Evolutionary conservation across 2,888 invertebrate species (phyloP).

Genomic region (Ophion costatus): DNA sequence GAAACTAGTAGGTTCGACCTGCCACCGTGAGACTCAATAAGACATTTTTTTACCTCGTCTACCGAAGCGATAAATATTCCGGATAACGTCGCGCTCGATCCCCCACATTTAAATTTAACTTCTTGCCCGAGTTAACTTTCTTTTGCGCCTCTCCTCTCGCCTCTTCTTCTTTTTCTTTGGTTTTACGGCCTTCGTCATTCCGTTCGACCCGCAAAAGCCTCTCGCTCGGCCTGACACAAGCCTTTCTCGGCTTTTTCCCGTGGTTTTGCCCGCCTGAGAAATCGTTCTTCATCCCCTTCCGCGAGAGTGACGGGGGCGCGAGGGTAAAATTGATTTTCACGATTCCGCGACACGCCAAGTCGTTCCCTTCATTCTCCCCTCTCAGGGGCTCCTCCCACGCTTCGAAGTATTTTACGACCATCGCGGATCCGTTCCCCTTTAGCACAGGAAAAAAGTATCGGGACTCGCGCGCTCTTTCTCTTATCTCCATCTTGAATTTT

Average conservation of each 20-base stretch:
- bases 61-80: slow-evolving; percentile 37
- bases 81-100: slow-evolving; percentile 34
- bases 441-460: slow-evolving; percentile 3
- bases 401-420: slow-evolving; percentile 62
- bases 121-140: slow-evolving; percentile 40
- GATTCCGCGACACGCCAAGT: slow-evolving; percentile 61
- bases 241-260: slow-evolving; percentile 23
- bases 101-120: slow-evolving; percentile 44
- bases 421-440: slow-evolving; percentile 31
- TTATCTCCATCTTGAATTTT: slow-evolving; percentile 41
- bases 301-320: slow-evolving; percentile 21
- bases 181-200: slow-evolving; percentile 20
- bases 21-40: neutral
- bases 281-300: slow-evolving; percentile 46
- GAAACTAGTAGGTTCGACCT: neutral
- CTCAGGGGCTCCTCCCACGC: slow-evolving; percentile 15
- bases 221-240: slow-evolving; percentile 15
- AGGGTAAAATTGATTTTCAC: slow-evolving; percentile 67
- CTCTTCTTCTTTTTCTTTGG: slow-evolving; percentile 10
- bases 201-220: slow-evolving; percentile 28
- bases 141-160: neutral
- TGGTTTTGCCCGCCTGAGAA: slow-evolving; percentile 53
- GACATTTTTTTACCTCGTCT: slow-evolving; percentile 19
- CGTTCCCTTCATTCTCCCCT: neutral
- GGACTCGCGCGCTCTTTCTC: slow-evolving; percentile 36